Evolutionary conservation across 2,113 vertebrate genomes (phyloP), one percentile per base, ranked within the genome.

Genomic region (Eleginops maclovinus): DNA sequence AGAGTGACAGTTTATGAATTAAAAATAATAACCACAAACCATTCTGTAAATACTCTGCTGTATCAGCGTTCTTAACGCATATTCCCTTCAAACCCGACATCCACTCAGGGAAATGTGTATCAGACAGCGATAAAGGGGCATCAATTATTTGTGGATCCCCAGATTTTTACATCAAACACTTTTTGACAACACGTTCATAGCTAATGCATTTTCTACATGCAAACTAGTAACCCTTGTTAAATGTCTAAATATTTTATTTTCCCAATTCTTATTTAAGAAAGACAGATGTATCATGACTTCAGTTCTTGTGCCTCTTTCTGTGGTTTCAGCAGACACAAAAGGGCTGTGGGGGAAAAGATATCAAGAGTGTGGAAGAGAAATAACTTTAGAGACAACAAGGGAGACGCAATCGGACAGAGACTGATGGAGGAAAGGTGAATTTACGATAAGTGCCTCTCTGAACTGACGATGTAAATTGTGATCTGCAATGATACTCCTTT

Each of bases 211-310:
- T 89, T 80, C 77, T 89, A 73, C 73, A 89, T 44, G 74, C 40
- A 88, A 88, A 93, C 61, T 93, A 91, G 90, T 81, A 75, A 46
- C 72, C 85, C 26, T 81, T 83, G 83, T 70, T 58, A 62, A 64
- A 81, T 44, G 78, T 71, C 72, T 85, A 87, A 78, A 86, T 53
- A 63, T 87, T 60, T 67, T 49, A 59, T 67, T 70, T 68, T 21
- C 26, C 41, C 16, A 21, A 15, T 72, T 61, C 70, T 55, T 75
- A 56, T 79, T 85, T 85, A 80, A 92, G 90, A 71, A 90, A 86
- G 80, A 91, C 77, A 87, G 86, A 88, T 92, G 78, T 54, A 60
- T 86, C 46, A 53, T 65, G 80, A 82, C 84, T 87, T 79, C 60
- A 70, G 24, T 77, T 79, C 41, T 62, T 28, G 28, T 64, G 62